Evolutionary conservation across 2,113 vertebrate species (phyloP).

Genomic region (Prinia subflava): DNA sequence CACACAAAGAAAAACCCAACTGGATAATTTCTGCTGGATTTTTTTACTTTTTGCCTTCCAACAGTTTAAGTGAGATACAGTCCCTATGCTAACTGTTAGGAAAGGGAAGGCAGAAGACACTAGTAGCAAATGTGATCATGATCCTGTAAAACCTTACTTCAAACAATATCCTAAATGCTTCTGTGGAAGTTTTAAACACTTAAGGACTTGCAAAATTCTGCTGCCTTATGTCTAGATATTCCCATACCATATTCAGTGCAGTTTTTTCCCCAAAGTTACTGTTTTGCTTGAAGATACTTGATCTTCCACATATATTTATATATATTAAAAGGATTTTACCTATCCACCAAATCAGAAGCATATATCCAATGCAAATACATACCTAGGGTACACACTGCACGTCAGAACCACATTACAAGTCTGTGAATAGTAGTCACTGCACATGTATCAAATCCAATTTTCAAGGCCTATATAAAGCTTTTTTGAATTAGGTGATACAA

Average conservation of each 20-base stretch:
- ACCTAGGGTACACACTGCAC: neutral
- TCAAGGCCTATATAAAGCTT: neutral
- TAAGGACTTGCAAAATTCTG: neutral
- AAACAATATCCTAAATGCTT: neutral
- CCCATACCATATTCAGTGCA: neutral
- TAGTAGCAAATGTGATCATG: neutral
- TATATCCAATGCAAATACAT: neutral
- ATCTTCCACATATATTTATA: neutral
- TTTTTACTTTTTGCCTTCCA: neutral
- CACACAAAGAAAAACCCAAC: neutral
- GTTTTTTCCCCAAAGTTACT: neutral
- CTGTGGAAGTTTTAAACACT: neutral
- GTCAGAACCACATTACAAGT: neutral
- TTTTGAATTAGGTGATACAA: neutral
- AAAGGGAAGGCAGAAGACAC: conserved; percentile 3
- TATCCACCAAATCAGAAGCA: conserved; percentile 12
- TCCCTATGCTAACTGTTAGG: neutral
- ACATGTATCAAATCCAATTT: neutral
- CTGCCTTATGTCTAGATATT: neutral
- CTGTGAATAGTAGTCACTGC: conserved; percentile 11
- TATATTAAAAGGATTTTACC: neutral
- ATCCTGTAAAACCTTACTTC: neutral
- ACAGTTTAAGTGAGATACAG: neutral
- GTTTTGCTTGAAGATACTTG: neutral
- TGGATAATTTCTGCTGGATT: neutral